A percentile compares a stretch with the other conserved stretches of the same genome.
Evolutionary conservation across 2,113 vertebrate species (phyloP).

Genomic region (Eira barbara): DNA sequence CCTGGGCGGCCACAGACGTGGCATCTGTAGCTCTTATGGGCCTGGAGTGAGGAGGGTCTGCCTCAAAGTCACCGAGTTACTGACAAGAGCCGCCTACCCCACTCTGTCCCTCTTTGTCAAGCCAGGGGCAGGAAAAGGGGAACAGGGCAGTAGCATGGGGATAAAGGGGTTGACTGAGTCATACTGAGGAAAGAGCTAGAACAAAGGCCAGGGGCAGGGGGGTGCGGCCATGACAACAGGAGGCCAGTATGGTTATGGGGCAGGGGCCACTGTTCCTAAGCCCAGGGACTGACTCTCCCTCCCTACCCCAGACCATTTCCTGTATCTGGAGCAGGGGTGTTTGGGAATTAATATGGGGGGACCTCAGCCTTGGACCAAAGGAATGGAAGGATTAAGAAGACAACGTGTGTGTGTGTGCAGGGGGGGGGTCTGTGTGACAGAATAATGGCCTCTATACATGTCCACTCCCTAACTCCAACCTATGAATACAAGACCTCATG

Average conservation of each 20-base stretch:
- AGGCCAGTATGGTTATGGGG: not conserved
- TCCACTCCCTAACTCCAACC: not conserved
- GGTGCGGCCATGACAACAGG: too few relatives aligned
- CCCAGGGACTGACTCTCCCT: not conserved
- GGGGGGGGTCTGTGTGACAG: not conserved
- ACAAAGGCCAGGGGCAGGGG: not conserved
- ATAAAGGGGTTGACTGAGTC: not conserved
- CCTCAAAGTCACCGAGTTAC: not conserved
- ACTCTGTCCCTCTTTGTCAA: not conserved
- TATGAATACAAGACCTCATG: accelerated
- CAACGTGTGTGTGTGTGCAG: too few relatives aligned
- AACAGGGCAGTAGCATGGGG: accelerated
- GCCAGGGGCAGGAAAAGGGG: not conserved
- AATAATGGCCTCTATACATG: not conserved
- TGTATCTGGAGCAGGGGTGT: not conserved
- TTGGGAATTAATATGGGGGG: not conserved
- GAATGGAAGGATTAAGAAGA: not conserved
- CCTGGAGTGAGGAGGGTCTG: not conserved
- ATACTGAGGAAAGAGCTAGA: not conserved
- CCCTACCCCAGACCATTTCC: not conserved
- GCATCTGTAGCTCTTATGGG: accelerated
- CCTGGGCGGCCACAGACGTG: not conserved
- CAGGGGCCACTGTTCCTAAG: not conserved
- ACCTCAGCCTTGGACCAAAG: not conserved
- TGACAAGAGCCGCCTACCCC: not conserved